A percentile compares a stretch with the other conserved stretches of the same genome.
Evolutionary conservation across 92 coral and sea anemone species (phyloP).

Genomic region (Blastomussa wellsi): DNA sequence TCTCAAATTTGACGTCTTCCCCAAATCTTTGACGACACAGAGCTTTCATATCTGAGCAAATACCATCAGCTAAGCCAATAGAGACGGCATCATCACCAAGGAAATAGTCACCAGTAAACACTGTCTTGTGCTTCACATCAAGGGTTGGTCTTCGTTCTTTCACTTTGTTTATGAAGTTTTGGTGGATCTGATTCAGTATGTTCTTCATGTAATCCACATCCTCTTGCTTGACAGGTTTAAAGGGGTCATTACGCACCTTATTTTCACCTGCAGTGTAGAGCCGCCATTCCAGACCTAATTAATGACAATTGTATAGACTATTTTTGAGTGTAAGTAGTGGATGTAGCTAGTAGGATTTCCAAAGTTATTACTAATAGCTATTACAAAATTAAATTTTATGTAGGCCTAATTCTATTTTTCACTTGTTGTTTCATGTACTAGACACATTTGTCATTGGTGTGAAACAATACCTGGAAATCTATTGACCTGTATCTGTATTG

Average conservation of each 20-base stretch:
- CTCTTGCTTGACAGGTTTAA: conserved; percentile 72
- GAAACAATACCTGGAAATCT: too few relatives aligned
- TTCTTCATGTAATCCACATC: conserved; percentile 63
- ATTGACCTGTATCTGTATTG: too few relatives aligned
- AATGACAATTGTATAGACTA: too few relatives aligned
- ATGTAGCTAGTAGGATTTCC: not conserved
- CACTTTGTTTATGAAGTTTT: conserved; percentile 69
- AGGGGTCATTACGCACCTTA: conserved; percentile 78
- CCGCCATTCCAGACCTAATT: conserved; percentile 83
- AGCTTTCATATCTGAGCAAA: conserved; percentile 64
- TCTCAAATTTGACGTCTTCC: conserved; percentile 76
- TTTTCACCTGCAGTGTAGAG: conserved; percentile 76
- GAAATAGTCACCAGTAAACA: conserved; percentile 82
- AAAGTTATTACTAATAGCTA: too few relatives aligned
- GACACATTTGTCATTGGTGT: too few relatives aligned
- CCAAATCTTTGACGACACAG: conserved; percentile 72
- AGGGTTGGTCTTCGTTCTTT: conserved; percentile 78
- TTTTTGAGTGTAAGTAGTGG: not conserved
- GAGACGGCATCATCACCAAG: conserved; percentile 71
- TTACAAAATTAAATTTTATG: too few relatives aligned
- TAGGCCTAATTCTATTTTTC: too few relatives aligned
- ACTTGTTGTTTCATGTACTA: too few relatives aligned
- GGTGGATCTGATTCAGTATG: conserved; percentile 57
- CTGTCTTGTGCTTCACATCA: conserved; percentile 80
- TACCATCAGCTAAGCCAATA: conserved; percentile 85